These are phyloP conservation scores for Calidris pugnax DNA, from an alignment of 2,113 vertebrate species.

Conservation along the genomic window DNA sequence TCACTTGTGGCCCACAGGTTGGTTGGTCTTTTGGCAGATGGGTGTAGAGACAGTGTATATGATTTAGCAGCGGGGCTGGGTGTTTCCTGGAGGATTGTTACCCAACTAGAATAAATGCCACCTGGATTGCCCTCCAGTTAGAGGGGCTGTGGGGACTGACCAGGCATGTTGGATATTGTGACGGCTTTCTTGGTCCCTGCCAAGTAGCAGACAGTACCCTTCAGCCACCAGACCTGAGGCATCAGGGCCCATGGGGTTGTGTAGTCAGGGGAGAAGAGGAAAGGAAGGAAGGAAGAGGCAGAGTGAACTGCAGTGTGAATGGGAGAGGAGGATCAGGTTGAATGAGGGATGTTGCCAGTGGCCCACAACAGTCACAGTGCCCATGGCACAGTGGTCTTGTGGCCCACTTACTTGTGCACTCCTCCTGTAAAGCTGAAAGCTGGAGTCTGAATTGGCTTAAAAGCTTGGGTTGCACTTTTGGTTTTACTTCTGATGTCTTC, in stretches of 20 bases:
- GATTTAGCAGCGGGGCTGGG: not conserved
- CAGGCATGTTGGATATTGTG: not conserved
- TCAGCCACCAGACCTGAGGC: not conserved
- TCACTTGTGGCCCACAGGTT: not conserved
- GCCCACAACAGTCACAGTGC: not conserved
- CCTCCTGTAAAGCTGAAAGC: not conserved
- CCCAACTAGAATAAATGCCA: not conserved
- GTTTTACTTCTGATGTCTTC: not conserved
- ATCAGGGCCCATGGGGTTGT: not conserved
- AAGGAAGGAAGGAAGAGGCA: not conserved
- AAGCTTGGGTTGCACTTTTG: not conserved
- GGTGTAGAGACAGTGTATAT: not conserved
- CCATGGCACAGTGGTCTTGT: not conserved
- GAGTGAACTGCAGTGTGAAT: not conserved
- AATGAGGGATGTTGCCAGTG: not conserved
- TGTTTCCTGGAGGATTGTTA: not conserved
- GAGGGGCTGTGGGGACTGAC: not conserved
- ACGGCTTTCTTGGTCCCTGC: not conserved
- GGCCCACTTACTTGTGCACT: not conserved
- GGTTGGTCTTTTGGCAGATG: not conserved
- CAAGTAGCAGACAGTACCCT: not conserved
- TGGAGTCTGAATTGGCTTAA: not conserved
- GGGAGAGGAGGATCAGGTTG: not conserved
- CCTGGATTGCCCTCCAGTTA: not conserved
- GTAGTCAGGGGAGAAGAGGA: not conserved